These are phyloP conservation scores for Zeus faber DNA, from an alignment of 2,113 vertebrate genomes.

Conservation along the genomic window DNA sequence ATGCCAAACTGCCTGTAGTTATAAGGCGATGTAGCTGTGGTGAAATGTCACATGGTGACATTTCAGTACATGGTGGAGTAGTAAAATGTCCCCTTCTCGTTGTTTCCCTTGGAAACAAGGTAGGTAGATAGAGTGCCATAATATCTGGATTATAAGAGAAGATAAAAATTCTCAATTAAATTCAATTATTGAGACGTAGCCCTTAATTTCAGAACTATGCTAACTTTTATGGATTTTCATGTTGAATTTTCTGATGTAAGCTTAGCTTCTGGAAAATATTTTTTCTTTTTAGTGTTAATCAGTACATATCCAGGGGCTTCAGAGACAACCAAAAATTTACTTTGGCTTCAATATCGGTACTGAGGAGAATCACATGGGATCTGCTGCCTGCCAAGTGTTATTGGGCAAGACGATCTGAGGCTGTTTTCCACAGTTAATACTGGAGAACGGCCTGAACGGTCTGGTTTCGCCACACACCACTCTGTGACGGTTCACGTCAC, in stretches of 20 bases:
- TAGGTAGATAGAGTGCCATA: constrained; percentile 25
- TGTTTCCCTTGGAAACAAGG: constrained; percentile 34
- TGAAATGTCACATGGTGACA: constrained; percentile 43
- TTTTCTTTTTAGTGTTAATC: too few relatives aligned
- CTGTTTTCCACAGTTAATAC: constrained; percentile 21
- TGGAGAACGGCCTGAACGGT: constrained; percentile 34
- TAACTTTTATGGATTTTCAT: too few relatives aligned
- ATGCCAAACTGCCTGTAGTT: constrained; percentile 51
- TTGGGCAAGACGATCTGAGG: constrained; percentile 45
- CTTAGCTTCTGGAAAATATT: not conserved
- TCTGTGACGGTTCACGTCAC: constrained; percentile 25
- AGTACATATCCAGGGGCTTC: constrained; percentile 6
- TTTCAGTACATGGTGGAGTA: too few relatives aligned
- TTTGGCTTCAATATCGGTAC: constrained; percentile 35
- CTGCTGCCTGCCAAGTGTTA: constrained; percentile 48
- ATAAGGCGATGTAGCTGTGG: constrained; percentile 54
- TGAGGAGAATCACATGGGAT: constrained; percentile 43
- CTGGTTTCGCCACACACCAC: constrained; percentile 28
- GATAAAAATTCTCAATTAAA: not conserved
- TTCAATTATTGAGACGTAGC: too few relatives aligned
- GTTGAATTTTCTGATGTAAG: not conserved
- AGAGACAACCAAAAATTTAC: constrained; percentile 47
- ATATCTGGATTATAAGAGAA: constrained; percentile 27
- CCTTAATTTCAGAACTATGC: too few relatives aligned
- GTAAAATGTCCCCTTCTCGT: constrained; percentile 25